These are phyloP conservation scores for Manacus vitellinus DNA, from an alignment of 2,113 vertebrate genomes.

Conservation along the genomic window DNA sequence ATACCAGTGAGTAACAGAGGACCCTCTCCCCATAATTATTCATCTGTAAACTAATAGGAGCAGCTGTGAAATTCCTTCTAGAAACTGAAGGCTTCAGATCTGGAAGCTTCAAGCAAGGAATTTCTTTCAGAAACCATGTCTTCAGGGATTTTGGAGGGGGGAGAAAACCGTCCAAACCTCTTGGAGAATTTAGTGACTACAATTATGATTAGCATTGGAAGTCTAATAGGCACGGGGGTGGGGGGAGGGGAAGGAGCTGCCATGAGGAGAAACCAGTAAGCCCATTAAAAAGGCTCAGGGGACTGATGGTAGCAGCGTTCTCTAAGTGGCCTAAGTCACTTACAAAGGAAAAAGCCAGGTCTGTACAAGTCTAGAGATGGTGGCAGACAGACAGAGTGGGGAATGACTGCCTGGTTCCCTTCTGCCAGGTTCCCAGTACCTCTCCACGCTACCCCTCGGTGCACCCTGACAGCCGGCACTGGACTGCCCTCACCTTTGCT, in stretches of 20 bases:
- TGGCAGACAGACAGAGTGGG: neutral
- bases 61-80: neutral
- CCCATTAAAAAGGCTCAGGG: neutral
- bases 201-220: neutral
- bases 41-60: neutral
- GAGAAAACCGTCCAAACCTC: neutral
- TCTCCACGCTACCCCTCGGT: slow-evolving; percentile 87
- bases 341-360: neutral
- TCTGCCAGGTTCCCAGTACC: slow-evolving; percentile 84
- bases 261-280: neutral
- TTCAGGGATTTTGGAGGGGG: neutral
- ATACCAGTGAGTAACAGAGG: slow-evolving; percentile 71
- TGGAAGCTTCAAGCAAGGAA: neutral
- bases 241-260: neutral
- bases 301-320: neutral
- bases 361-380: neutral
- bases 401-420: neutral
- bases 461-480: slow-evolving; percentile 95
- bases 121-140: neutral
- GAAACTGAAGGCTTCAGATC: neutral
- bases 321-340: neutral
- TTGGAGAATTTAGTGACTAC: neutral
- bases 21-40: neutral
- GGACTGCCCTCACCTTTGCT: slow-evolving; percentile 92
- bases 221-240: neutral